Evolutionary conservation across 2,888 invertebrate species (phyloP), one percentile per base, ranked within the genome.

Genomic region (Argyra leucocephala): DNA sequence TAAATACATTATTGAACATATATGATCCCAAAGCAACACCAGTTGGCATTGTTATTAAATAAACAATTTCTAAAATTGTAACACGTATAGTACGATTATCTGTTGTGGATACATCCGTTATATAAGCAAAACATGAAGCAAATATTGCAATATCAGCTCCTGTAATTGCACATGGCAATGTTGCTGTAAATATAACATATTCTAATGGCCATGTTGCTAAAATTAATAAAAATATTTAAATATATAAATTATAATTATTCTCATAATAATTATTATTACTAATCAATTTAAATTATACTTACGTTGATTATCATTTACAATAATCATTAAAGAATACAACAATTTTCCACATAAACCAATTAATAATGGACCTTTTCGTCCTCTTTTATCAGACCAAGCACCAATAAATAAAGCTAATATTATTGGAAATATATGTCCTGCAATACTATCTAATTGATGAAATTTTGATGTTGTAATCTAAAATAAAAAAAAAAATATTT

Each of bases 141-240:
- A 91, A 91, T 70, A 91, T 89, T 0, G 90, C 89, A 57, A 91
- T 83, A 74, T 91, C 90, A 0, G 89, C 88, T 0, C 91, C 91
- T 0, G 90, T 87, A 61, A 91, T 72, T 0, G 89, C 88, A 78
- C 88, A 87, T 0, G 91, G 91, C 58, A 91, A 78, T 3, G 87
- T 87, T 0, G 91, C 91, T 1, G 88, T 86, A 71, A 87, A 90
- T 66, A 90, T 85, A 0, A 91, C 80, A 72, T 88, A 87, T 70
- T 90, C 85, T 26, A 91, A 75, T 0, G 90, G 88, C 91, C 91
- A 91, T 0, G 67, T 71, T 37, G 57, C 71, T 71, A 22, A 21
- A 48, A 18, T 48, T 48, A 48, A 48, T 60, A 7, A 57, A 22
- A 37, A 62, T 9, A 57, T 22, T 1, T 57, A 6, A 59, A 63